Base-by-base conservation (phyloP, 2,888 invertebrate genomes). In the Diarsia rubi region DNA sequence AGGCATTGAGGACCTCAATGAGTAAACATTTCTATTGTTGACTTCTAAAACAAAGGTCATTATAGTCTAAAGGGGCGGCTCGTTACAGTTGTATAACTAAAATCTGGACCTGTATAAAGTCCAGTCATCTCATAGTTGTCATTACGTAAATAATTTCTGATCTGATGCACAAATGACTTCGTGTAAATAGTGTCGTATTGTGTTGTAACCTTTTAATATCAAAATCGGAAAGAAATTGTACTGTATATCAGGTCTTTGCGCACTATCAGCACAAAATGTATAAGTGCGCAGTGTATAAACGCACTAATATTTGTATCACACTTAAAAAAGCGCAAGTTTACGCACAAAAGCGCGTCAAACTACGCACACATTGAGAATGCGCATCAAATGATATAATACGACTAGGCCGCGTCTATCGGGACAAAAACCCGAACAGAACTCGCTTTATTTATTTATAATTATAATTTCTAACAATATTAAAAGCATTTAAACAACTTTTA, bases 401-500 rank as follows among this genome's bases (percentile, higher is more conserved):
- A 80, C 81, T 70, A 69, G 68, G 76, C 75, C 81, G 74, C 82
- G 82, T 76, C 73, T 59, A 37, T 67, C 75, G 83, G 82, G 72
- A 65, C 63, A 71, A 47, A 21, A 31, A 24, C 82, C 88, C 79
- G 84, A 75, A 75, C 67, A 78, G 82, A 83, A 83, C 83, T 91
- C 86, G 92, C 91, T 92, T 92, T 93, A 92, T 93, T 93, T 93
- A 92, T 93, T 93, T 91, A 79, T 89, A 86, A 85, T 84, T 85
- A 86, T 84, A 87, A 86, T 90, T 91, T 89, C 90, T 90, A 90
- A 91, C 88, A 87, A 81, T 88, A 84, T 88, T 87, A 86, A 85
- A 93, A 93, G 95, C 95, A 95, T 95, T 95, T 95, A 95, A 93
- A 92, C 90, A 92, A 93, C 91, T 83, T 81, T 88, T 90, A 90